phyloP scores from a whole-genome alignment of 2,113 vertebrate genomes.

The Sterrhoptilus dennistouni region DNA sequence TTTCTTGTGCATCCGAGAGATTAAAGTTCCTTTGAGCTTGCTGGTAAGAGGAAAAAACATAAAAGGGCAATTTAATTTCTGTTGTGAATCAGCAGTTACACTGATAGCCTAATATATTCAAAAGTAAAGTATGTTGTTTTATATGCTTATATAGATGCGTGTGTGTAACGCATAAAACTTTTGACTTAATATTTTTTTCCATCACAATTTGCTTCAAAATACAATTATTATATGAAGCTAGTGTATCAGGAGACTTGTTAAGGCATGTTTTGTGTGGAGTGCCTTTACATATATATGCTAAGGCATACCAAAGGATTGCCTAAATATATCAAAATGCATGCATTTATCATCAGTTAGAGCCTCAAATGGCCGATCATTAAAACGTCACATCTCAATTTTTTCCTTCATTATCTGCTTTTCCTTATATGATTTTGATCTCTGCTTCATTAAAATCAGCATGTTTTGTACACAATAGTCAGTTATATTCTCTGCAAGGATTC shows the following conservation, averaged over 20 bases:
- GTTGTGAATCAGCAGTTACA: neutral
- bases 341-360: neutral
- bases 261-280: neutral
- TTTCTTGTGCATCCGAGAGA: neutral
- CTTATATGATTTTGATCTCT: neutral
- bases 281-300: neutral
- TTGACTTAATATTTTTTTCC: neutral
- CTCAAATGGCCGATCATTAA: neutral
- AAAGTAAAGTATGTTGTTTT: neutral
- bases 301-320: neutral
- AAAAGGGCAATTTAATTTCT: neutral
- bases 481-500: neutral
- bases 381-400: neutral
- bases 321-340: neutral
- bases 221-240: neutral
- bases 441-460: fast-evolving
- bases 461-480: neutral
- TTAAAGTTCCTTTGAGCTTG: neutral
- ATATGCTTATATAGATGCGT: neutral
- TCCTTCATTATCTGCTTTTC: neutral
- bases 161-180: neutral
- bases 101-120: neutral
- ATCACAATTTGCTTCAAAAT: neutral
- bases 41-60: neutral
- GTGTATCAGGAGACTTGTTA: neutral